Percentiles rank a stretch among this genome's conserved stretches.
Evolutionary conservation across 2,888 invertebrate genomes (phyloP).

Genomic region (Adela reaumurella): DNA sequence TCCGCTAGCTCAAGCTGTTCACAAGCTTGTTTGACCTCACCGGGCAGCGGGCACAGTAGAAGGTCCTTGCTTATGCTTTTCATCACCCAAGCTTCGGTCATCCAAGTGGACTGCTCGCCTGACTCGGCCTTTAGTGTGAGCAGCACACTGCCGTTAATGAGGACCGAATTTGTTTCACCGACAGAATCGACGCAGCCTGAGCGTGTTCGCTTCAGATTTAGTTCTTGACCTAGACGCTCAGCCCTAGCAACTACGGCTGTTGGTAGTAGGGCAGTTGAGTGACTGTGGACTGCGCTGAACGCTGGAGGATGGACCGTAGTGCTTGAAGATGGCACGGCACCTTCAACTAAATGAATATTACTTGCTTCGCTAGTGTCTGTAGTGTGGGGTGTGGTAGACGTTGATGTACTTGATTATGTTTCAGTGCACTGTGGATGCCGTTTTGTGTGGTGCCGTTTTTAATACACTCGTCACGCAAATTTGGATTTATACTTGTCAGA

Average conservation of each 20-base stretch:
- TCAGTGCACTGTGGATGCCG: too few species aligned
- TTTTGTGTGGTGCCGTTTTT: too few species aligned
- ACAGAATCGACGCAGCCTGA: not conserved
- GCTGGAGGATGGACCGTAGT: not conserved
- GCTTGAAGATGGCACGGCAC: not conserved
- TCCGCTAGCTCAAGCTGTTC: not conserved
- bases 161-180: not conserved
- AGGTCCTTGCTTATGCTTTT: not conserved
- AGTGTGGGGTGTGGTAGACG: too few species aligned
- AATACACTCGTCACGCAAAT: too few species aligned
- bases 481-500: too few species aligned
- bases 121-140: not conserved
- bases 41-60: not conserved
- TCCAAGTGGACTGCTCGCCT: not conserved
- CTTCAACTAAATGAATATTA: not conserved
- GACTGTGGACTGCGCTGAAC: not conserved
- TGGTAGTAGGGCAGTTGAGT: not conserved
- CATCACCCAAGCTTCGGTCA: not conserved
- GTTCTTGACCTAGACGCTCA: not conserved
- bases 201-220: not conserved
- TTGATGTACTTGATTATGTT: too few species aligned
- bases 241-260: not conserved
- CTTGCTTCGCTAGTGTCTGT: too few species aligned
- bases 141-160: not conserved
- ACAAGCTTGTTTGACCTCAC: not conserved